Evolutionary conservation across 2,797 vertebrate species (phyloP).

Genomic region (Myotis myotis): DNA sequence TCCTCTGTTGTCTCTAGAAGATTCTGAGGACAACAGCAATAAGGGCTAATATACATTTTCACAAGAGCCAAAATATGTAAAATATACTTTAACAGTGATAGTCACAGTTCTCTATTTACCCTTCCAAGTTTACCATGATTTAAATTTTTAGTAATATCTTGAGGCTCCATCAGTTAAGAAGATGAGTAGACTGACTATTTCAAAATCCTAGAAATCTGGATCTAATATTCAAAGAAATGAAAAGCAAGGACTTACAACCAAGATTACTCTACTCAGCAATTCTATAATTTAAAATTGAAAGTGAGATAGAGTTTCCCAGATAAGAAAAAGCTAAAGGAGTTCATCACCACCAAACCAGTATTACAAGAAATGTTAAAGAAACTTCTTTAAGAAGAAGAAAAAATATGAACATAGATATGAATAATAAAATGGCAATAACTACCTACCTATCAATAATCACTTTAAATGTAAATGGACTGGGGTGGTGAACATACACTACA

Average conservation of each 20-base stretch:
- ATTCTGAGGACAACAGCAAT: background rate
- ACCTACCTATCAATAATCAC: background rate
- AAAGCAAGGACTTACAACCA: background rate
- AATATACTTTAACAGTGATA: background rate
- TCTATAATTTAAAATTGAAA: background rate
- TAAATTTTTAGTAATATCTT: background rate
- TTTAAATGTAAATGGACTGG: background rate
- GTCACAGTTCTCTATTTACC: conserved; percentile 10
- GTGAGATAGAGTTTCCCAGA: background rate
- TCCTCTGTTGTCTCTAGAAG: background rate
- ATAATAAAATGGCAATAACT: background rate
- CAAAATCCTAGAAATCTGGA: background rate
- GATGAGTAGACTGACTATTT: background rate
- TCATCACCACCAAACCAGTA: background rate
- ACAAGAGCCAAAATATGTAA: background rate
- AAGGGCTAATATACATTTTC: background rate
- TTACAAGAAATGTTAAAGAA: background rate
- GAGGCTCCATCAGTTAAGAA: background rate
- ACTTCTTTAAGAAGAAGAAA: background rate
- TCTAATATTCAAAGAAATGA: background rate
- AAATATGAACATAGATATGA: background rate
- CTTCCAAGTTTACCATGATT: background rate
- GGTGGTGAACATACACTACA: background rate
- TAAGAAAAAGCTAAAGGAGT: background rate
- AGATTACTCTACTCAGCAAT: background rate